phyloP scores from a whole-genome alignment of 2,113 vertebrate species.

The Amazona vittata region DNA sequence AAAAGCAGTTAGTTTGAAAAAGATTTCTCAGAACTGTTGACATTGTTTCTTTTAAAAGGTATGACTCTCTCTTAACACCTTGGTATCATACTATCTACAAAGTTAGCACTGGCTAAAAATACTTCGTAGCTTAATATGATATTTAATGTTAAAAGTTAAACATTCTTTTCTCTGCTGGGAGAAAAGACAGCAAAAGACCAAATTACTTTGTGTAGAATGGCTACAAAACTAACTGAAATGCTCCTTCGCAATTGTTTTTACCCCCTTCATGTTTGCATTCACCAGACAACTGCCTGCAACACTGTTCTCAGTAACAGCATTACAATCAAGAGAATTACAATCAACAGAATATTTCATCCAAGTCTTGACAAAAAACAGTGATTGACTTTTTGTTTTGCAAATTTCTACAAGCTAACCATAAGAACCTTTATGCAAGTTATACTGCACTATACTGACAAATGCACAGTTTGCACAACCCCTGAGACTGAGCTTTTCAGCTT shows the following conservation, averaged over 20 bases:
- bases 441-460: neutral
- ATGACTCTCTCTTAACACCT: neutral
- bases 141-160: neutral
- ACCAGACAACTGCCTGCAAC: neutral
- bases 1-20: neutral
- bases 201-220: neutral
- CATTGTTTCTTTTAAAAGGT: neutral
- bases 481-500: neutral
- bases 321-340: neutral
- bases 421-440: neutral
- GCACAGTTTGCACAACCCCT: accelerated
- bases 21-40: neutral
- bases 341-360: neutral
- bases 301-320: neutral
- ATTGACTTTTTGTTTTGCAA: neutral
- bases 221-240: neutral
- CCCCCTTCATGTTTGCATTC: neutral
- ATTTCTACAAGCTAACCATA: neutral
- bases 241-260: neutral
- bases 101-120: neutral
- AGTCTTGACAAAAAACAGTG: neutral
- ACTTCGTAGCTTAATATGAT: neutral
- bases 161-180: neutral
- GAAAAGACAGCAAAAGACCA: neutral
- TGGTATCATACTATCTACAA: neutral